Conservation (phyloP, 2,888 invertebrate genomes). For the Laothoe populi region DNA sequence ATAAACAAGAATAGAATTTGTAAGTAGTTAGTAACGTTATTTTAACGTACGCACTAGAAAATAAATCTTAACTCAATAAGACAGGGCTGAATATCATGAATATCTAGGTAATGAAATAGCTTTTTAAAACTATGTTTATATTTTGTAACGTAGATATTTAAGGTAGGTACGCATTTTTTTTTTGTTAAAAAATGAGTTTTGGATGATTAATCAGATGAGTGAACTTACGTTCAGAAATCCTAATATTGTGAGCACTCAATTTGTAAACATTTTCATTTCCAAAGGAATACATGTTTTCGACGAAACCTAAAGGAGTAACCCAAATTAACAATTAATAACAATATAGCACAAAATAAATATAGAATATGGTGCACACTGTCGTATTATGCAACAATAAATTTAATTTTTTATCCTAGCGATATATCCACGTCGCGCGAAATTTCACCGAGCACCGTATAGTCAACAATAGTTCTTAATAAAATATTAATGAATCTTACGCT, state of each 20-base stretch:
- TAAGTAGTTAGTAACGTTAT: not conserved
- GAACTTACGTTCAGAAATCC: slow-evolving; percentile 64
- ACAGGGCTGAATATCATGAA: not conserved
- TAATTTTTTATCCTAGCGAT: slow-evolving; percentile 1
- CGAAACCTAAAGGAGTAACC: slow-evolving; percentile 16
- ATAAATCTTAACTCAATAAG: not conserved
- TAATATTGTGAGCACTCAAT: slow-evolving; percentile 65
- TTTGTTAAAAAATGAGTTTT: not conserved
- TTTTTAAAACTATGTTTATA: too few relatives aligned
- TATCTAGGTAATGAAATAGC: not conserved
- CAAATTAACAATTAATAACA: slow-evolving; percentile 12
- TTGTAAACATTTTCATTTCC: slow-evolving; percentile 60
- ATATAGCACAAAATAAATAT: not conserved
- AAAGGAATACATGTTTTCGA: slow-evolving; percentile 64
- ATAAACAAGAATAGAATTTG: too few relatives aligned
- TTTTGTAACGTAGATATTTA: too few relatives aligned
- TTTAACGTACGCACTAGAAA: not conserved
- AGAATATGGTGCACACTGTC: not conserved
- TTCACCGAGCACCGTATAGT: slow-evolving; percentile 42
- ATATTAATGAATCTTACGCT: slow-evolving; percentile 37
- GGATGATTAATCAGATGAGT: slow-evolving; percentile 8
- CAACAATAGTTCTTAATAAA: slow-evolving; percentile 58
- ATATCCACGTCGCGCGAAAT: slow-evolving; percentile 31
- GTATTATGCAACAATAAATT: slow-evolving; percentile 12
- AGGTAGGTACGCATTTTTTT: too few relatives aligned